These are phyloP conservation scores for Lasioglossum leucozonium DNA, from an alignment of 2,888 invertebrate genomes.

Conservation along the genomic window DNA sequence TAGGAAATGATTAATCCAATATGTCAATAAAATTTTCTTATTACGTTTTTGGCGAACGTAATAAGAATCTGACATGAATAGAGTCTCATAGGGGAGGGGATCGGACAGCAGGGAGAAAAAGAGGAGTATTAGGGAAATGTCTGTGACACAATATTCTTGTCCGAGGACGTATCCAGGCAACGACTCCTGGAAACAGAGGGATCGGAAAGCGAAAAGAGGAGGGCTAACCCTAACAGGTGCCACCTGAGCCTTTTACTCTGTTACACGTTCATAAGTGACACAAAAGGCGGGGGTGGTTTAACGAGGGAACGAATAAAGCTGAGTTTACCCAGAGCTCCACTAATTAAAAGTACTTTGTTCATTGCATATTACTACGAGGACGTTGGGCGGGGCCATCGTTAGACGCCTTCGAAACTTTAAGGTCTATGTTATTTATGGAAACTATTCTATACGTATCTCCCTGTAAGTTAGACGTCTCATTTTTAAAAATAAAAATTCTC, in stretches of 20 bases:
- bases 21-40: no score
- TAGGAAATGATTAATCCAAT: no score
- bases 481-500: background rate
- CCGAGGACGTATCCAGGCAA: conserved; percentile 45
- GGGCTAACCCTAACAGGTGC: conserved; percentile 37
- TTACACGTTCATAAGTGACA: conserved; percentile 46
- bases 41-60: background rate
- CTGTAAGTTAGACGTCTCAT: no score
- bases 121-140: conserved; percentile 27
- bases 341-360: conserved; percentile 47
- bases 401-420: background rate
- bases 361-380: conserved; percentile 14
- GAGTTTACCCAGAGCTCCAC: conserved; percentile 23
- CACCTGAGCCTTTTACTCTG: conserved; percentile 49
- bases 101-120: background rate
- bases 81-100: background rate
- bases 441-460: no score
- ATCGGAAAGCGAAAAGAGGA: conserved; percentile 41
- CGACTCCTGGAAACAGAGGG: conserved; percentile 55
- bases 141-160: conserved; percentile 27
- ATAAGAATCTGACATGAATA: background rate
- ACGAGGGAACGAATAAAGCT: conserved; percentile 46
- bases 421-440: background rate
- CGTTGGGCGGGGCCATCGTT: background rate
- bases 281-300: conserved; percentile 34